Conservation (phyloP, 2,888 invertebrate genomes). For the Conchocele bisecta region DNA sequence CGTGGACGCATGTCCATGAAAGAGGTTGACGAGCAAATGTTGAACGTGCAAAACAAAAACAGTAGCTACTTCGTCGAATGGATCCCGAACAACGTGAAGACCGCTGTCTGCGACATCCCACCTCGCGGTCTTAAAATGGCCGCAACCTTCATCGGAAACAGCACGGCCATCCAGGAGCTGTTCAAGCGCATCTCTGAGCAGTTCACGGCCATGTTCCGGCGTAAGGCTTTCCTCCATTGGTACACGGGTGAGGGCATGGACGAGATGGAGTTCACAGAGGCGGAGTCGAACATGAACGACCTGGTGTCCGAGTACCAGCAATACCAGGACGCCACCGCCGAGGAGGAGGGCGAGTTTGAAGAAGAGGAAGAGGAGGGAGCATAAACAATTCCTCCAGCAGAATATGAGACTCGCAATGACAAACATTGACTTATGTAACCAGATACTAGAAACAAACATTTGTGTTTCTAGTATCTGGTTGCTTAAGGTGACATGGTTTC, state of each 20-base stretch:
- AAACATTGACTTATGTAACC: too few species aligned
- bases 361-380: not conserved
- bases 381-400: not conserved
- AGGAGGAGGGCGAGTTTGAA: too few species aligned
- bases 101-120: constrained; percentile 95
- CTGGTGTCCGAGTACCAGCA: constrained; percentile 69
- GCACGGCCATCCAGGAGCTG: constrained; percentile 72
- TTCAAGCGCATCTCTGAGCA: constrained; percentile 77
- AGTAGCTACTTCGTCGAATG: constrained; percentile 92
- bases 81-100: constrained; percentile 97
- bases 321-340: constrained; percentile 85
- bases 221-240: constrained; percentile 98
- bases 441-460: too few species aligned
- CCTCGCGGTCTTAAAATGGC: constrained; percentile 94
- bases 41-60: constrained; percentile 97
- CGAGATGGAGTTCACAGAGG: too few species aligned
- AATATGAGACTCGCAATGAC: too few species aligned
- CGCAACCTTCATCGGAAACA: constrained; percentile 91
- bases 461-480: too few species aligned
- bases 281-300: too few species aligned
- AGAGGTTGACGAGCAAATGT: constrained; percentile 94
- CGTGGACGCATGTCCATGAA: constrained; percentile 97
- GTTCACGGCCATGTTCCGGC: constrained; percentile 94
- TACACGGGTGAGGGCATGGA: too few species aligned
- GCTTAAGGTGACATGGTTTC: too few species aligned